Percentiles rank a stretch among this genome's conserved stretches.
phyloP scores from a whole-genome alignment of 1,140 invertebrate species.

The Pachypeltis micranthus region DNA sequence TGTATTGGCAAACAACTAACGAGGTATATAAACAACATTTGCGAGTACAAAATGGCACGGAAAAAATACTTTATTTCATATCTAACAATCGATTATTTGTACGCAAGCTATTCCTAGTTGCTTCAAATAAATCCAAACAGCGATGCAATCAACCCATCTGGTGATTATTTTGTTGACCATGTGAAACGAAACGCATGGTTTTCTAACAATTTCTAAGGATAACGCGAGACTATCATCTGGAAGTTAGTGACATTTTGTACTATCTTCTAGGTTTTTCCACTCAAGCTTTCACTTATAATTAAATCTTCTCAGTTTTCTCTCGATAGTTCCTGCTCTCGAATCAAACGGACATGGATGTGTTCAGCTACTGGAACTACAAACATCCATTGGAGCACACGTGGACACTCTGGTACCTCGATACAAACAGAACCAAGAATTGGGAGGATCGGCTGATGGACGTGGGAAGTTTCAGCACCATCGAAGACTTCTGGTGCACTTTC shows the following conservation, averaged over 20 bases:
- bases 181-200: no score
- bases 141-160: no score
- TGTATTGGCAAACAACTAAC: no score
- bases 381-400: slow-evolving; percentile 90
- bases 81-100: no score
- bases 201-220: no score
- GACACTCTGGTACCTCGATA: slow-evolving; percentile 96
- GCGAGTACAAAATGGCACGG: no score
- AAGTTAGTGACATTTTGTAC: slow-evolving; percentile 5
- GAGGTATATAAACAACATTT: no score
- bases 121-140: no score
- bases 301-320: not conserved
- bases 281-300: not conserved
- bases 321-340: not conserved
- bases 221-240: slow-evolving; percentile 5
- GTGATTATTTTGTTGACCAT: no score
- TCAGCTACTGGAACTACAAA: slow-evolving; percentile 39
- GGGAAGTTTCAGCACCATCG: slow-evolving; percentile 85
- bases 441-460: slow-evolving; percentile 87
- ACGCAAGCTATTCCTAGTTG: no score
- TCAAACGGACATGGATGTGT: slow-evolving; percentile 30
- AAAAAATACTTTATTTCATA: no score
- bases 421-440: slow-evolving; percentile 78
- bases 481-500: slow-evolving; percentile 97
- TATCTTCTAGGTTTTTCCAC: slow-evolving; percentile 1